Conservation (phyloP, 2,797 vertebrate genomes). For the Cryptoblepharus egeriae region DNA sequence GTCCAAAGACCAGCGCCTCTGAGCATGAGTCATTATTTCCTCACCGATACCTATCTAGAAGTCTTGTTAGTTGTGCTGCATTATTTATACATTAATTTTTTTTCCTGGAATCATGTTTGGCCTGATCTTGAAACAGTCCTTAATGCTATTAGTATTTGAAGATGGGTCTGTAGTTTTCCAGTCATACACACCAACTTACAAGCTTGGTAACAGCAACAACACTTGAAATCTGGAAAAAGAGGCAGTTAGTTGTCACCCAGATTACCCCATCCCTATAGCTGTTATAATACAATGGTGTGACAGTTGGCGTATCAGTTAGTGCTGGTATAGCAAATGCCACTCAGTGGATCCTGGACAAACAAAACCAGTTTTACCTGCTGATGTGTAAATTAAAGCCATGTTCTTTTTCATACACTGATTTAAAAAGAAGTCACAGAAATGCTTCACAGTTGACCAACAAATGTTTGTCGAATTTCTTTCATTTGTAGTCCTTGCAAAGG, state of each 20-base stretch:
- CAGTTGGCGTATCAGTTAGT: constrained; percentile 10
- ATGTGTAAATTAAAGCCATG: constrained; percentile 27
- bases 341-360: constrained; percentile 8
- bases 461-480: constrained; percentile 42
- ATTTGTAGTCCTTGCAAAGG: constrained; percentile 23
- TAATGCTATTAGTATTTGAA: background rate
- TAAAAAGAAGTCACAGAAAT: constrained; percentile 17
- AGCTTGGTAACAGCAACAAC: background rate
- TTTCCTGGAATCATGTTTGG: constrained; percentile 17
- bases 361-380: constrained; percentile 40
- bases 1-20: background rate
- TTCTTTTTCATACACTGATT: constrained; percentile 28
- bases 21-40: constrained; percentile 32
- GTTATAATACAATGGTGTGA: background rate
- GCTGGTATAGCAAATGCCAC: constrained; percentile 5
- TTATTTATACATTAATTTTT: constrained; percentile 15
- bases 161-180: background rate
- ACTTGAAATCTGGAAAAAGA: background rate
- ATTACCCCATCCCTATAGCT: constrained; percentile 17
- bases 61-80: constrained; percentile 9
- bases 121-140: constrained; percentile 9
- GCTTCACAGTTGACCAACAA: constrained; percentile 36
- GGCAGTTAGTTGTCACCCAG: background rate
- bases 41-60: constrained; percentile 20
- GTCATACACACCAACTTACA: background rate